Percentiles rank a stretch among this genome's conserved stretches.
Conservation (phyloP, 2,888 invertebrate species). For the Polymixis flavicincta region DNA sequence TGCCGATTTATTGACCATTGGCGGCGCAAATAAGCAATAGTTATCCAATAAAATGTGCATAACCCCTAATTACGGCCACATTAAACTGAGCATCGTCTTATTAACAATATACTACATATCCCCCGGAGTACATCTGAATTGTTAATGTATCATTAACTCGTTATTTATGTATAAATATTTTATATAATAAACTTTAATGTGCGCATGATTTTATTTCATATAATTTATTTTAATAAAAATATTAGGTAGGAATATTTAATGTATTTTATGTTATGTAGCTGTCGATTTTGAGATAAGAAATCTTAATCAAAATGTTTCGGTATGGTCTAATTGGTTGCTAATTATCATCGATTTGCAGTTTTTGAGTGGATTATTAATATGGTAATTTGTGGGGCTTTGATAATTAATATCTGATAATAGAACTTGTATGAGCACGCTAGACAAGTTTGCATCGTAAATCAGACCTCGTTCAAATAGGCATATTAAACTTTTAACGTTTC, state of each 20-base stretch:
- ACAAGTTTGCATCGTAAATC: constrained; percentile 33
- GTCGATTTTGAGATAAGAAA: constrained; percentile 46
- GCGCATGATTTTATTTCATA: constrained; percentile 26
- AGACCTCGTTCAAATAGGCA: constrained; percentile 3
- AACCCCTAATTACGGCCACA: constrained; percentile 76
- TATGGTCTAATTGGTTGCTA: constrained; percentile 43
- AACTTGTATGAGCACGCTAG: constrained; percentile 19
- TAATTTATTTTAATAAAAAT: constrained; percentile 39
- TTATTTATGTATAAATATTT: constrained; percentile 55
- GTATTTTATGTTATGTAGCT: too few species aligned
- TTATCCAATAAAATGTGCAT: constrained; percentile 75
- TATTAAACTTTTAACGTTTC: not conserved
- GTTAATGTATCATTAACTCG: constrained; percentile 66
- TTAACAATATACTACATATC: constrained; percentile 72
- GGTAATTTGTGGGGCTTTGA: constrained; percentile 31
- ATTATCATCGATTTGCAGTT: constrained; percentile 39
- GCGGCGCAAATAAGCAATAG: constrained; percentile 70
- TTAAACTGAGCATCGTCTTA: constrained; percentile 77
- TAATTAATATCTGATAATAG: constrained; percentile 16
- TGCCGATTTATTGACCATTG: constrained; percentile 74
- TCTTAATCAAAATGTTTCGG: constrained; percentile 44
- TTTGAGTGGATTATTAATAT: constrained; percentile 34
- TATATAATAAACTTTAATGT: constrained; percentile 39
- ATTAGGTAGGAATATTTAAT: constrained; percentile 4
- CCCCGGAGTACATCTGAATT: constrained; percentile 73